A percentile compares a stretch with the other conserved stretches of the same genome.
These are phyloP conservation scores for Anguilla pacifica DNA, from an alignment of 2,797 vertebrate genomes.

Conservation along the genomic window DNA sequence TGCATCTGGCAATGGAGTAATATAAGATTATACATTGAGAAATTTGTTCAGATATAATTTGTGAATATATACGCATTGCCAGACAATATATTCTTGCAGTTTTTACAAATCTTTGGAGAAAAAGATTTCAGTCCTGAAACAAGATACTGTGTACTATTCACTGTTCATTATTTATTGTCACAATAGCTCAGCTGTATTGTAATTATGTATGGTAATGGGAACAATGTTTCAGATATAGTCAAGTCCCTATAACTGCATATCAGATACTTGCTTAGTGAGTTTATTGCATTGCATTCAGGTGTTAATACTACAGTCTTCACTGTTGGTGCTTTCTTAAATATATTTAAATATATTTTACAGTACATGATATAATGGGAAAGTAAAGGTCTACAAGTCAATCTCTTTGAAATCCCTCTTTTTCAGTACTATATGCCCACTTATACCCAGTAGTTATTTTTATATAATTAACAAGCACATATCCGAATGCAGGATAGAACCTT, in stretches of 20 bases:
- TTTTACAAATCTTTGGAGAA: neutral
- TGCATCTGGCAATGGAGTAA: neutral
- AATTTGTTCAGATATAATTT: neutral
- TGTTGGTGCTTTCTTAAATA: neutral
- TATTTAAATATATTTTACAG: neutral
- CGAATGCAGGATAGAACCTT: neutral
- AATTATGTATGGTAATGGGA: neutral
- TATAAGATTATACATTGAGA: neutral
- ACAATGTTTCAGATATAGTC: neutral
- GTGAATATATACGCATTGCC: neutral
- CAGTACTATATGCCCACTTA: neutral
- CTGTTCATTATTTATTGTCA: neutral
- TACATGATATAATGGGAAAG: neutral
- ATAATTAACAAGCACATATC: neutral
- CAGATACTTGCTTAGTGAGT: neutral
- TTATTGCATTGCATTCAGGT: neutral
- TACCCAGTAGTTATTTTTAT: neutral
- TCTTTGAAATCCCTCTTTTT: neutral
- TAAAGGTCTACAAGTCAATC: neutral
- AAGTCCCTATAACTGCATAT: neutral
- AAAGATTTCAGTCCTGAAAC: neutral
- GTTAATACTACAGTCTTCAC: neutral
- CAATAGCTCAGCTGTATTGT: conserved; percentile 4
- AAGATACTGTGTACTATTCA: neutral
- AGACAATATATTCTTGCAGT: neutral